These are phyloP conservation scores for Ianthella basta DNA, from an alignment of 37 sponge, comb jelly and placozoan genomes.

Conservation along the genomic window DNA sequence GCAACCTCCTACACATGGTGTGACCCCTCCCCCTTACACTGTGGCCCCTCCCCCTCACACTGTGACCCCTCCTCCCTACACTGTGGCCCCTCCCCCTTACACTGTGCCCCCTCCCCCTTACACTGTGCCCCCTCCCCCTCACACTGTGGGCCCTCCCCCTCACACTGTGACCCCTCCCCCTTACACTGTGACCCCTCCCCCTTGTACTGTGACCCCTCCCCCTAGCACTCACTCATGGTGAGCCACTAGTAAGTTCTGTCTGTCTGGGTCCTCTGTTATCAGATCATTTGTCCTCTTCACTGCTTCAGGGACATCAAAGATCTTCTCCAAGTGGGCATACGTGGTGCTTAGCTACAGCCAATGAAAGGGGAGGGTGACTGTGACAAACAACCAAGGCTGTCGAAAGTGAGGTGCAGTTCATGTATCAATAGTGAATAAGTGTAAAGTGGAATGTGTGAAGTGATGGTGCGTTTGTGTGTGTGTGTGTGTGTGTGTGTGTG, in stretches of 20 bases:
- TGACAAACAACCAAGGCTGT: not conserved
- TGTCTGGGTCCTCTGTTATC: constrained; percentile 32
- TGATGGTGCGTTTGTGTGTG: no score
- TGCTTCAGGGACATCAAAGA: constrained; percentile 76
- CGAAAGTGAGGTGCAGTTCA: no score
- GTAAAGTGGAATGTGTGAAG: no score
- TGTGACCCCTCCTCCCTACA: constrained; percentile 14
- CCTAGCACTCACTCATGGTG: constrained; percentile 65
- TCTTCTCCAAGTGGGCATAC: constrained; percentile 76
- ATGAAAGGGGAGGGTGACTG: not conserved
- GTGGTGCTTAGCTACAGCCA: constrained; percentile 76
- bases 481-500: no score
- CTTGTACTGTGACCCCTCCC: constrained; percentile 24
- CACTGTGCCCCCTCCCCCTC: constrained; percentile 3
- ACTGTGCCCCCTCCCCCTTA: not conserved
- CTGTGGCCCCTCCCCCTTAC: not conserved
- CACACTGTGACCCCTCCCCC: not conserved
- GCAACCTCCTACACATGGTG: constrained; percentile 8
- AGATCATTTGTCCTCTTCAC: constrained; percentile 60
- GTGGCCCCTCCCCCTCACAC: not conserved
- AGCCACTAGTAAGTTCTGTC: constrained; percentile 58
- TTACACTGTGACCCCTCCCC: constrained; percentile 10
- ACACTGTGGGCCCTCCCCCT: not conserved
- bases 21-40: constrained; percentile 6
- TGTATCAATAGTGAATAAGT: no score